Percentiles rank a stretch among this genome's conserved stretches.
These are phyloP conservation scores for Kryptopterus vitreolus DNA, from an alignment of 2,797 vertebrate genomes.

Conservation along the genomic window DNA sequence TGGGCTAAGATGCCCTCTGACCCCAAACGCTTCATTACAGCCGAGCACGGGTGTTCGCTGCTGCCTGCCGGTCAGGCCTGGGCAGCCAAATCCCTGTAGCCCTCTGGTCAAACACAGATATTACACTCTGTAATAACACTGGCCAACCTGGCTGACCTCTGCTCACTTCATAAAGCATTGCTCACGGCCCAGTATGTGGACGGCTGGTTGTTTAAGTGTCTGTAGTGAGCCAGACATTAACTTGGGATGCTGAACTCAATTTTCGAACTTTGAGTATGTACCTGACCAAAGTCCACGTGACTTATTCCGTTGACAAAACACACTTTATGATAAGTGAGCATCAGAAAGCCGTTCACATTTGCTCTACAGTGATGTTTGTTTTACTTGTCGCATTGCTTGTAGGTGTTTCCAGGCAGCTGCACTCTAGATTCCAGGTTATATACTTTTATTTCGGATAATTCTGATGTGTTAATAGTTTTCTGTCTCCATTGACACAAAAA, in stretches of 20 bases:
- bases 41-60: conserved; percentile 71
- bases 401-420: neutral
- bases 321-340: neutral
- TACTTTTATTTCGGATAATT: neutral
- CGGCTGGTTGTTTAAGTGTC: conserved; percentile 64
- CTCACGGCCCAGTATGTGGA: conserved; percentile 59
- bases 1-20: conserved; percentile 78
- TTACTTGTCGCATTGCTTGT: neutral
- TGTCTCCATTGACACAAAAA: conserved; percentile 68
- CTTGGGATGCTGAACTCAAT: conserved; percentile 34
- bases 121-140: conserved; percentile 82
- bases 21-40: conserved; percentile 74
- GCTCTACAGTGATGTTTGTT: neutral
- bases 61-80: conserved; percentile 61
- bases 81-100: conserved; percentile 74
- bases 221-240: conserved; percentile 25
- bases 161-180: conserved; percentile 66
- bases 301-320: conserved; percentile 11
- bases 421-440: neutral
- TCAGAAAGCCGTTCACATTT: neutral
- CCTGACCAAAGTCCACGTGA: conserved; percentile 21
- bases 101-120: conserved; percentile 79
- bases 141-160: conserved; percentile 73
- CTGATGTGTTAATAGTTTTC: conserved; percentile 54
- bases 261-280: conserved; percentile 33